Conservation (phyloP, 2,797 vertebrate species). For the Arctocebus calabarensis region DNA sequence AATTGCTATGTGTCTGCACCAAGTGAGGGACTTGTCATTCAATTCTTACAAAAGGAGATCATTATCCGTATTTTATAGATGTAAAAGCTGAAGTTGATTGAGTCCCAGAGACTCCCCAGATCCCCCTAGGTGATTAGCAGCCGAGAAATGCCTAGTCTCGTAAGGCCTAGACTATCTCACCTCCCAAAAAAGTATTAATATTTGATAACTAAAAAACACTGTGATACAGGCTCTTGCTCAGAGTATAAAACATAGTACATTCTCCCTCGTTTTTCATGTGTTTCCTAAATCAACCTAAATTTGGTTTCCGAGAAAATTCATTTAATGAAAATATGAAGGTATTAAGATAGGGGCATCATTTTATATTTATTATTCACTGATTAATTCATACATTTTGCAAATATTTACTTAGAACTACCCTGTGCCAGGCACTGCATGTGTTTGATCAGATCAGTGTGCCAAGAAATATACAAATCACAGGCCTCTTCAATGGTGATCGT, state of each 20-base stretch:
- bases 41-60: background rate
- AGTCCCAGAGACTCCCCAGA: background rate
- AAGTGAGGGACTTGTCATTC: background rate
- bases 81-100: background rate
- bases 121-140: background rate
- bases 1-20: background rate
- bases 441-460: background rate
- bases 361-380: conserved; percentile 5
- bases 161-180: background rate
- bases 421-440: background rate
- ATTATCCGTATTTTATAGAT: background rate
- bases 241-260: background rate
- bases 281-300: conserved; percentile 11
- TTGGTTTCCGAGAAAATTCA: conserved; percentile 25
- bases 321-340: conserved; percentile 25
- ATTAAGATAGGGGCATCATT: background rate
- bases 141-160: background rate
- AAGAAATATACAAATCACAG: background rate
- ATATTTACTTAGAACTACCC: conserved; percentile 30
- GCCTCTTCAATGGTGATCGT: background rate
- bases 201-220: background rate
- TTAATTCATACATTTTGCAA: conserved; percentile 7
- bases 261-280: background rate
- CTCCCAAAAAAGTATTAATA: background rate
- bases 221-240: background rate